Base-by-base conservation (phyloP, 2,888 invertebrate species). In the Aplocera efformata region DNA sequence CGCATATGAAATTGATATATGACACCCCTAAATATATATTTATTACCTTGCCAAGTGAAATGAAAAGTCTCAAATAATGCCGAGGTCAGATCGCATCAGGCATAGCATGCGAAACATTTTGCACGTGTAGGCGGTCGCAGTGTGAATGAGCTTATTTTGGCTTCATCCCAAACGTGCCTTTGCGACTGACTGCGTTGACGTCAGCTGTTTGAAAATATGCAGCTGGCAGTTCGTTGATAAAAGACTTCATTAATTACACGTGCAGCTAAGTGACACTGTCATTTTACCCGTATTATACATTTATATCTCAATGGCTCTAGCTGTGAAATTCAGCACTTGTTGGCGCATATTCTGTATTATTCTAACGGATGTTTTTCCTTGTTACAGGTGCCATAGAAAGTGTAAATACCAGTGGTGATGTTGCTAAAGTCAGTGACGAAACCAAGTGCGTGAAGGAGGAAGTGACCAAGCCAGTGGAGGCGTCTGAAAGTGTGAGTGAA, bases 141-240 rank as follows among this genome's bases (percentile, higher is more conserved):
- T 80, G 81, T 85, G 85, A 86, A 86, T 86, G 84, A 75, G 79
- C 73, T 72, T 67, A 69, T 63, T 62, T 77, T 84, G 85, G 83
- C 83, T 53, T 57, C 57, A 53, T 54, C 73, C 84, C 84, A 85
- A 81, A 74, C 72, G 74, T 76, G 74, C 65, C 62, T 68, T 65
- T 63, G 61, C 58, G 50, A 49, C 59, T 41, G 50, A 50, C 54
- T 43, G 54, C 48, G 49, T 57, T 79, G 73, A 78, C 80, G 78
- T 82, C 75, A 77, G 58, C 48, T 60, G 40, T 62, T 67, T 70
- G 62, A 67, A 67, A 67, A 60, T 65, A 63, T 68, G 63, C 68
- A 71, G 62, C 65, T 67, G 65, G 60, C 60, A 55, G 34, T 50
- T 52, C 42, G 53, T 50, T 69, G 65, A 67, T 67, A 67, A 64